A percentile compares a stretch with the other conserved stretches of the same genome.
phyloP scores from a whole-genome alignment of 1,140 invertebrate genomes.

The Pseudomyrmex concolor region DNA sequence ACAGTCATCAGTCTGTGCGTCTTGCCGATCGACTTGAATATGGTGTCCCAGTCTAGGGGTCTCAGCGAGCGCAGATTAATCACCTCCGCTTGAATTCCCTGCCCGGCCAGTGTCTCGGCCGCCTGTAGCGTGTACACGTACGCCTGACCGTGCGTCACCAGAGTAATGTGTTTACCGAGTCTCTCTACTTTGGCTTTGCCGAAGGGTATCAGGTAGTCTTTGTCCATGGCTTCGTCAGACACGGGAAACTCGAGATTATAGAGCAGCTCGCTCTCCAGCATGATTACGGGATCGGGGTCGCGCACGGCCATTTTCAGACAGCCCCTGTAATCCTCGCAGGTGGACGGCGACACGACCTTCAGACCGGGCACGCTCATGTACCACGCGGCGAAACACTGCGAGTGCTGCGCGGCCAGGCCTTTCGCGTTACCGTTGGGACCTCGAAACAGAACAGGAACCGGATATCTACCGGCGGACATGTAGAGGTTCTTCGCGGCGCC shows the following conservation, averaged over 20 bases:
- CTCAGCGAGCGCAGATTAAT: constrained; percentile 90
- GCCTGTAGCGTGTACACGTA: constrained; percentile 88
- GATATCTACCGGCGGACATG: constrained; percentile 89
- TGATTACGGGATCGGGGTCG: constrained; percentile 89
- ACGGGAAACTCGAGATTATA: constrained; percentile 85
- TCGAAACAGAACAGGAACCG: constrained; percentile 90
- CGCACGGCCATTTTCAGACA: constrained; percentile 89
- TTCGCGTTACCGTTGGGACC: constrained; percentile 90
- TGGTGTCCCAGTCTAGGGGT: constrained; percentile 88
- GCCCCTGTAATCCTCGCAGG: constrained; percentile 89
- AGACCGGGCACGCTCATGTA: constrained; percentile 90
- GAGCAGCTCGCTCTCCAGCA: constrained; percentile 90
- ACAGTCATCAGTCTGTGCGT: constrained; percentile 90
- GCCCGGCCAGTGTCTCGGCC: constrained; percentile 87
- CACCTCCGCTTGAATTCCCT: constrained; percentile 88
- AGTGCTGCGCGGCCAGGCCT: constrained; percentile 91
- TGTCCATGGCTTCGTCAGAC: constrained; percentile 87
- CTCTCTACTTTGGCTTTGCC: constrained; percentile 92
- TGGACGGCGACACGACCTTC: constrained; percentile 90
- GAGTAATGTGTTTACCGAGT: constrained; percentile 88
- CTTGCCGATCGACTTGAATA: constrained; percentile 89
- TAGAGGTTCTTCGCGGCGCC: constrained; percentile 89
- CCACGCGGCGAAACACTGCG: constrained; percentile 91
- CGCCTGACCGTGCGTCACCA: constrained; percentile 85
- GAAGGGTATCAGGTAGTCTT: constrained; percentile 90